Evolutionary conservation across 2,797 vertebrate genomes (phyloP), one percentile per base, ranked within the genome.

Genomic region (Myotis planiceps): DNA sequence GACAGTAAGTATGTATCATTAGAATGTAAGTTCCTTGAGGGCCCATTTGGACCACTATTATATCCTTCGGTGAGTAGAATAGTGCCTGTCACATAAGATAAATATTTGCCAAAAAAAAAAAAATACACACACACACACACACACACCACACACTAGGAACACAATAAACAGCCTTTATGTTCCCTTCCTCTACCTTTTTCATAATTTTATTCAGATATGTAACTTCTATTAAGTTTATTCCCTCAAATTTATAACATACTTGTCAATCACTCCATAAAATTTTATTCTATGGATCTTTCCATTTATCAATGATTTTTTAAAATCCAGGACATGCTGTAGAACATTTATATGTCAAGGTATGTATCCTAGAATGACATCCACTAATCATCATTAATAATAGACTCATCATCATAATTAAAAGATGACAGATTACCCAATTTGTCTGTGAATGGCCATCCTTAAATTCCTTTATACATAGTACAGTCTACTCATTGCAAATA

Each of bases 211-310:
- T 63, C n/a, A 71, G 92, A 85, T 16, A 66, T 51, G 1, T 53
- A 25, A 69, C 7, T 94, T 92, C 14, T 80, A 78, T 25, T 47
- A 79, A 75, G 7, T 65, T 71, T 84, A 55, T 88, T 65, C 1
- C 9, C 4, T 37, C 0, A 92, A 75, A 63, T 55, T n/a, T n/a
- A n/a, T 85, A 81, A 80, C 25, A 87, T 49, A 58, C 14, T 75
- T 93, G 12, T 3, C 27, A 71, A 68, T 49, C 5, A 45, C 13
- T 78, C 10, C 2, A 60, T 55, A 80, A 51, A 60, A 76, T 85
- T 94, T 90, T 79, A 84, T 94, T 88, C 32, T 90, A 85, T 21
- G 6, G 3, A 90, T 76, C 25, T 88, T 93, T n/a, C 27, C 21
- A 66, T 10, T 65, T 85, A 90, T 45, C 39, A 86, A 29, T 65